Base-by-base conservation (phyloP, 1,140 invertebrate genomes). In the Scaptomyza pallida region DNA sequence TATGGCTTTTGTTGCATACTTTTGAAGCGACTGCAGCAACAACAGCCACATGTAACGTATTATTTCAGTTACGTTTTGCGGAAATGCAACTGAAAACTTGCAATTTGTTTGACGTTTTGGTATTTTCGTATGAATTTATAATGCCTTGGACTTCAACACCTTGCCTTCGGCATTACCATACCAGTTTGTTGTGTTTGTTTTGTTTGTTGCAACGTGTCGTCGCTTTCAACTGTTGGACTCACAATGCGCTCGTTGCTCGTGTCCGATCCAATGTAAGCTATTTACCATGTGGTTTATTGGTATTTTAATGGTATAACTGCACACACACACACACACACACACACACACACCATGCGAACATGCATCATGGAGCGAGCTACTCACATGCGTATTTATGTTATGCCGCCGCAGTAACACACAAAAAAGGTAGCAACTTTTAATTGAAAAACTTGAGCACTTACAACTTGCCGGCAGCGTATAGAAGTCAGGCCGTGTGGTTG, bases 381-480 rank as follows among this genome's bases (percentile, higher is more conserved):
- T 68, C 78, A 82, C 71, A 77, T 88, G 83, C 71, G 78, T 88
- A 89, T 88, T 88, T 88, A 88, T 88, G 81, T 77, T 81, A 75
- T 79, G 71, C 75, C 59, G 75, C 75, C 67, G 60, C 80, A 85
- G 80, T 75, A 78, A 82, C 83, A 88, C 83, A 88, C 82, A 86
- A 86, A 86, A n/a, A 88, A 88, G 78, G 82, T 88, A 78, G 83
- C 82, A 86, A 88, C 83, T 86, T 86, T 88, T 88, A 86, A 88
- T 86, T 86, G 82, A 86, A 86, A 86, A 86, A 86, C 82, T 86
- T 86, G 81, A 80, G 81, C 82, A 88, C 81, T 86, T 86, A 88
- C 82, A 86, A 86, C 74, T 88, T 86, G 81, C 81, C 52, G 74
- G 62, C 81, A 63, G 37, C 37, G 37, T 35, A 37, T 21, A 41